phyloP scores from a whole-genome alignment of 2,797 vertebrate species.

The Garrulus glandarius region DNA sequence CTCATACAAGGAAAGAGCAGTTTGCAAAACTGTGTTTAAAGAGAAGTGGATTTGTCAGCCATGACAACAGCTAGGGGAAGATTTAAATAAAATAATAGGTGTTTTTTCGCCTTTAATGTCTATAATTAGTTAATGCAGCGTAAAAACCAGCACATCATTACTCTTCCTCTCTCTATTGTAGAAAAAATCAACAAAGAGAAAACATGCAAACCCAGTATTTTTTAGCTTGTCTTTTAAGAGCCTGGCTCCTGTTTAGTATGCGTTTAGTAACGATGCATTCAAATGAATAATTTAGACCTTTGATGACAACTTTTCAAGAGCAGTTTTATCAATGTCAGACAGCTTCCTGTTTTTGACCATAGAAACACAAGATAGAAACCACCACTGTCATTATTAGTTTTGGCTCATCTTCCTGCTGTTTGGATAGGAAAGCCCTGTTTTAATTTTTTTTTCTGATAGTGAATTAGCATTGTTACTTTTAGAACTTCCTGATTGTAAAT shows the following conservation, averaged over 20 bases:
- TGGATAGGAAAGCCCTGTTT: neutral
- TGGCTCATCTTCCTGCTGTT: neutral
- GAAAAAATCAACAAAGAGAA: neutral
- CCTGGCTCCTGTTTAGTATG: neutral
- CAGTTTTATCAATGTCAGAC: conserved; percentile 45
- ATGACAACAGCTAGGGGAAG: neutral
- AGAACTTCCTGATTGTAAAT: neutral
- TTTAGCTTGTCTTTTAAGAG: conserved; percentile 3
- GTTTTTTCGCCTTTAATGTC: conserved; percentile 11
- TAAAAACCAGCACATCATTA: neutral
- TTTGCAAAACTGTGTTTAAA: neutral
- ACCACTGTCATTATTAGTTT: neutral
- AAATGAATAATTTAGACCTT: conserved; percentile 25
- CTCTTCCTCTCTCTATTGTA: neutral
- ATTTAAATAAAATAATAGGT: conserved; percentile 26
- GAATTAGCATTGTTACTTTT: neutral
- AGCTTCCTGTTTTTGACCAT: conserved; percentile 1
- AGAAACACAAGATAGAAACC: neutral
- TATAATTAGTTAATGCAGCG: neutral
- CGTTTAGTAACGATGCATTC: neutral
- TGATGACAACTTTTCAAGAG: conserved; percentile 12
- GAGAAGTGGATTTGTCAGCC: neutral
- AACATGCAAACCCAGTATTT: neutral
- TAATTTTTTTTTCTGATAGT: neutral
- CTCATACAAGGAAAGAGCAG: neutral